These are phyloP conservation scores for Hermaeophaga mercurialis DNA, from an alignment of 2,888 invertebrate species.

Conservation along the genomic window DNA sequence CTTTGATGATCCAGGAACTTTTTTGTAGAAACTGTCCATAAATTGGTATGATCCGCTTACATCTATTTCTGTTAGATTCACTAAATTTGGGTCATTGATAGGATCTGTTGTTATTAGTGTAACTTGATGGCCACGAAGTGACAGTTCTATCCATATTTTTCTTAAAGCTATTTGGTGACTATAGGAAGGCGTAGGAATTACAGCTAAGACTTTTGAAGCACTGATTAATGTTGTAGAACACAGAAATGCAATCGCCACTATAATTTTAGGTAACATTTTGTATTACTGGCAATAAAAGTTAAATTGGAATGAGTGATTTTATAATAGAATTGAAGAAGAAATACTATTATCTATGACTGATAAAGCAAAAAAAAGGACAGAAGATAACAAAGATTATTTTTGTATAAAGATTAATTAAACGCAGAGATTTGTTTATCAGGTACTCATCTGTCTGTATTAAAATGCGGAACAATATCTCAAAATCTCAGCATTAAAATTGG, in stretches of 20 bases:
- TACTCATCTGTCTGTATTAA: too few relatives aligned
- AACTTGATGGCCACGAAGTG: conserved; percentile 48
- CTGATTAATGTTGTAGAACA: not conserved
- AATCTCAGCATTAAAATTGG: too few relatives aligned
- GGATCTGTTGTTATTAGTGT: conserved; percentile 50
- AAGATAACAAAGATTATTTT: too few relatives aligned
- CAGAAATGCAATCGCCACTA: not conserved
- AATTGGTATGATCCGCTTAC: conserved; percentile 25
- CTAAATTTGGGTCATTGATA: conserved; percentile 32
- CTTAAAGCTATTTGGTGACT: conserved; percentile 47
- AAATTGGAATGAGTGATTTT: too few relatives aligned
- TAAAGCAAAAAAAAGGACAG: too few relatives aligned
- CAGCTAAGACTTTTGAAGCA: conserved; percentile 39
- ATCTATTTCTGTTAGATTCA: conserved; percentile 41
- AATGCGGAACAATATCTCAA: too few relatives aligned
- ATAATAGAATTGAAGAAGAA: too few relatives aligned
- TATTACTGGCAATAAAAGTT: too few relatives aligned
- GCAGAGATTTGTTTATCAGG: too few relatives aligned
- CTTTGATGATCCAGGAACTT: not conserved
- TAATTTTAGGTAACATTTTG: not conserved
- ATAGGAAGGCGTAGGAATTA: conserved; percentile 44
- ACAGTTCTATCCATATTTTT: conserved; percentile 45
- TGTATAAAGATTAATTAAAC: too few relatives aligned
- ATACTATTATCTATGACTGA: too few relatives aligned
- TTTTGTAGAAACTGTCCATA: not conserved